These are phyloP conservation scores for Rhombomys opimus DNA, from an alignment of 2,113 vertebrate genomes.

Conservation along the genomic window DNA sequence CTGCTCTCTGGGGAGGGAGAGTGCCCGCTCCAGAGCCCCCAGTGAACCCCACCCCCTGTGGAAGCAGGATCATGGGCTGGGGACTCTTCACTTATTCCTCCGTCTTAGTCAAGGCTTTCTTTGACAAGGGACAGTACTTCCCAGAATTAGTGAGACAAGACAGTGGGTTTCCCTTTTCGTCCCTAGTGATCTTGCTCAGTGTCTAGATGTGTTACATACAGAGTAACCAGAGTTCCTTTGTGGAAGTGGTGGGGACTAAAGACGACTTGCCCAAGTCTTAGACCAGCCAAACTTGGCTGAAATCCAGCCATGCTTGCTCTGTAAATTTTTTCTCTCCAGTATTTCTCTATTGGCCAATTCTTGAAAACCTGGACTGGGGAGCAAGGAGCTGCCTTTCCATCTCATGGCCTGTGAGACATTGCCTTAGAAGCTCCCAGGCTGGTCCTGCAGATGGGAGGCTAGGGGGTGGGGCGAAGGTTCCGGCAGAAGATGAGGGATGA, in stretches of 20 bases:
- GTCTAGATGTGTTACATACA: background rate
- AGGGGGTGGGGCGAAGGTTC: background rate
- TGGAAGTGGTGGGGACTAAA: background rate
- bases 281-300: background rate
- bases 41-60: background rate
- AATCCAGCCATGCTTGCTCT: background rate
- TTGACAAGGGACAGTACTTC: slow-evolving; percentile 25
- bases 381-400: background rate
- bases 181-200: background rate
- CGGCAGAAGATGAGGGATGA: background rate
- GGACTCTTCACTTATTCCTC: background rate
- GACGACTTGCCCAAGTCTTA: background rate
- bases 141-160: slow-evolving; percentile 13
- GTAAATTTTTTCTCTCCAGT: background rate
- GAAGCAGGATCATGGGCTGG: background rate
- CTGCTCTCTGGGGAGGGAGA: background rate
- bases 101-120: background rate
- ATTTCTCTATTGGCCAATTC: background rate
- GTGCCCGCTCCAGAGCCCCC: background rate
- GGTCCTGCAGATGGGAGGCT: background rate
- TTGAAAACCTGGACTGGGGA: background rate
- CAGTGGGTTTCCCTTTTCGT: slow-evolving; percentile 27
- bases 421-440: background rate
- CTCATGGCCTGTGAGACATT: background rate
- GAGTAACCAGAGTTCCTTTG: slow-evolving; percentile 1